Percentiles rank a stretch among this genome's conserved stretches.
phyloP scores from a whole-genome alignment of 2,888 invertebrate genomes.

The Mesorhabditis belari region DNA sequence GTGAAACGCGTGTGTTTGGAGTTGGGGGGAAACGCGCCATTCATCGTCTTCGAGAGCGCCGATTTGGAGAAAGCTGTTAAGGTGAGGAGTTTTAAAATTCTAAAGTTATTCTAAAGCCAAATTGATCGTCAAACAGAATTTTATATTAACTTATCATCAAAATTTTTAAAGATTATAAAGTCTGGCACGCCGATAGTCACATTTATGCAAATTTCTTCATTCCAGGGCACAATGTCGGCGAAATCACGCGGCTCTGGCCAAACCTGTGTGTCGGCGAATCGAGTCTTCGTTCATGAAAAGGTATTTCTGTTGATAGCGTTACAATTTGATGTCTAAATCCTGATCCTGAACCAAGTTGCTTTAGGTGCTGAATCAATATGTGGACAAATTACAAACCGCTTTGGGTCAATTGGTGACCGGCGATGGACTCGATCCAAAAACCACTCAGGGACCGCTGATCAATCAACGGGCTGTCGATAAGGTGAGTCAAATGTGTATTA shows the following conservation, averaged over 20 bases:
- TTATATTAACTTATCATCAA: conserved; percentile 1
- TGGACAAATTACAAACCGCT: conserved; percentile 64
- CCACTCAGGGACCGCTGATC: conserved; percentile 83
- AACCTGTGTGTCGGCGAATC: conserved; percentile 89
- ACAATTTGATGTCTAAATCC: too few relatives aligned
- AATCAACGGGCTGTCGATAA: conserved; percentile 77
- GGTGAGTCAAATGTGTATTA: too few relatives aligned
- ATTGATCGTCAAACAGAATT: neutral
- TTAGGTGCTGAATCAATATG: conserved; percentile 72
- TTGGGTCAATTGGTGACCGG: conserved; percentile 64
- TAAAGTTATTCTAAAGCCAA: neutral
- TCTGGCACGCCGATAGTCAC: too few relatives aligned
- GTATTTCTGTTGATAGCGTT: conserved; percentile 2
- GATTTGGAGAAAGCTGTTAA: conserved; percentile 75
- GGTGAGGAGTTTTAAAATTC: too few relatives aligned
- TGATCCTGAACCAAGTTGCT: conserved; percentile 34
- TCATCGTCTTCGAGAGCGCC: conserved; percentile 88
- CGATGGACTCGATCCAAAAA: conserved; percentile 67
- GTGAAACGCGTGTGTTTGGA: conserved; percentile 87
- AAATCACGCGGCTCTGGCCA: conserved; percentile 93
- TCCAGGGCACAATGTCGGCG: conserved; percentile 71
- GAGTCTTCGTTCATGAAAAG: conserved; percentile 70
- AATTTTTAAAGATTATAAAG: too few relatives aligned
- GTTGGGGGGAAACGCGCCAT: conserved; percentile 95
- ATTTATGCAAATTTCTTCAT: neutral